Base-by-base conservation (phyloP, 2,797 vertebrate genomes). In the Notolabrus celidotus region DNA sequence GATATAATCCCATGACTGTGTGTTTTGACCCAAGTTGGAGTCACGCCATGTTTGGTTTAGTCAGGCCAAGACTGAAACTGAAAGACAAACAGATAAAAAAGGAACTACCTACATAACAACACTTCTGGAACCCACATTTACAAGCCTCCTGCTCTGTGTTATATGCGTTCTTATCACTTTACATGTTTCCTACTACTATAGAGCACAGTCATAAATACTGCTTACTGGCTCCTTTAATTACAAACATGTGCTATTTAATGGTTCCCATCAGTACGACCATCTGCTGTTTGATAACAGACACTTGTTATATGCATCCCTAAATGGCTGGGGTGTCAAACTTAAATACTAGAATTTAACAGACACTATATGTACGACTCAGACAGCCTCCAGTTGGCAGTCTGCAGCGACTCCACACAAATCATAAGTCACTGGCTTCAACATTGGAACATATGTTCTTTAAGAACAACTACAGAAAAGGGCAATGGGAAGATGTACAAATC, bases 181-280 rank as follows among this genome's bases (percentile, higher is more conserved):
- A 59, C 74, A 70, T 55, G 23, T 80, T 72, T 71, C 39, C 57
- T 60, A 74, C 62, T 53, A 74, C 56, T 52, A 50, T 62, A 63
- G 68, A 27, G 6, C 71, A 62, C 4, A 3, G 49, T 76, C 50
- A 79, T 71, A 74, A 81, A 83, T 56, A 76, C 72, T 71, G 67
- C 63, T 81, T 54, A 71, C 74, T 82, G 74, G 79, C 70, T 82
- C 68, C 49, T 83, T 81, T 73, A 81, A 89, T 83, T 74, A 70
- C 77, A 72, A 83, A 75, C 85, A 83, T 58, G 50, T 71, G 80
- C 33, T 66, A 55, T 77, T 76, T 80, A 79, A 67, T 47, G 50
- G 39, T 80, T 85, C 74, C 68, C 52, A 57, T 78, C 66, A 76
- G 74, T 77, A 43, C 4, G 10, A 39, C 74, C 84, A 86, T 83